phyloP scores from a whole-genome alignment of 2,113 vertebrate species.

The Pungitius pungitius region DNA sequence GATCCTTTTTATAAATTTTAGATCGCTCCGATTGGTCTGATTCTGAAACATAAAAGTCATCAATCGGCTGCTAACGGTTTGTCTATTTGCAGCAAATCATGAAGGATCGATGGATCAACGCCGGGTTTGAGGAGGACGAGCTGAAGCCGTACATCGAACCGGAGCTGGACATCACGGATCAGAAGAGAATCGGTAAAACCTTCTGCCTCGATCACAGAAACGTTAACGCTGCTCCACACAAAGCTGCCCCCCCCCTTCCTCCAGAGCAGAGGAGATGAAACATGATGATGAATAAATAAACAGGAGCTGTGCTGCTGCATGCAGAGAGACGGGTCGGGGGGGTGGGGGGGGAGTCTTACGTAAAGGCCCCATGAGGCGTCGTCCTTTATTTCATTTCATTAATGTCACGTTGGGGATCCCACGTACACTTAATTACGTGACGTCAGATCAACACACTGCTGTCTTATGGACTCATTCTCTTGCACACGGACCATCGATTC shows the following conservation, averaged over 20 bases:
- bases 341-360: too few relatives aligned
- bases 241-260: constrained; percentile 27
- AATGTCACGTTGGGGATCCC: too few relatives aligned
- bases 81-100: constrained; percentile 91
- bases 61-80: neutral
- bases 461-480: too few relatives aligned
- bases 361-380: too few relatives aligned
- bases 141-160: constrained; percentile 96
- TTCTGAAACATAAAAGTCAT: neutral
- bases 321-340: neutral
- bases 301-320: constrained; percentile 13
- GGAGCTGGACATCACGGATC: constrained; percentile 94
- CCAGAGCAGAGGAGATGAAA: constrained; percentile 47
- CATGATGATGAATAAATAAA: constrained; percentile 59
- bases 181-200: constrained; percentile 95
- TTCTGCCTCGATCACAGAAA: neutral
- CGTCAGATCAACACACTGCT: too few relatives aligned
- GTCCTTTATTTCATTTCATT: too few relatives aligned
- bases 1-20: too few relatives aligned
- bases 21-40: too few relatives aligned
- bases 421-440: too few relatives aligned
- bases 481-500: too few relatives aligned
- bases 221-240: neutral
- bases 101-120: constrained; percentile 99
- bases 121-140: constrained; percentile 95